Percentiles rank a stretch among this genome's conserved stretches.
These are phyloP conservation scores for Galbula dea DNA, from an alignment of 2,113 vertebrate species.

Conservation along the genomic window DNA sequence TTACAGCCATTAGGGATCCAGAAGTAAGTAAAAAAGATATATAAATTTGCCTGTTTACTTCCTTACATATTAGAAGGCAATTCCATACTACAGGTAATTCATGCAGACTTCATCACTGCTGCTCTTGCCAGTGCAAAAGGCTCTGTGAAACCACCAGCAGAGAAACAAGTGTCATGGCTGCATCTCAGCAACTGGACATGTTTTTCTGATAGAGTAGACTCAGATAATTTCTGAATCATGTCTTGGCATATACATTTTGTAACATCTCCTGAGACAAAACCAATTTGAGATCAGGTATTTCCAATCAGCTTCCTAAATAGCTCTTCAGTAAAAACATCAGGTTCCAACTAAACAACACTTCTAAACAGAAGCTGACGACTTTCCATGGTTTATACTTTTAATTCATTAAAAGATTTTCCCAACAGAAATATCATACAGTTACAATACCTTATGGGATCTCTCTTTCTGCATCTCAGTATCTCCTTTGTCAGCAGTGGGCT, in stretches of 20 bases:
- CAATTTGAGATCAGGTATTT: neutral
- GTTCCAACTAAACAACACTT: neutral
- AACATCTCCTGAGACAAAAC: neutral
- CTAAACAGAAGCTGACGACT: neutral
- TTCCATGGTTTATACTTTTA: neutral
- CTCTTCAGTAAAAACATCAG: neutral
- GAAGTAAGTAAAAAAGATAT: neutral
- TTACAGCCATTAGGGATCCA: neutral
- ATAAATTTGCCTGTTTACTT: neutral
- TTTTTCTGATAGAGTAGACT: neutral
- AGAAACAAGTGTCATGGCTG: neutral
- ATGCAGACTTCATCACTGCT: neutral
- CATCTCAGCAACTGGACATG: neutral
- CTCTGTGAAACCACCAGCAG: neutral
- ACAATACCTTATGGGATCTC: neutral
- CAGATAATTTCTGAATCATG: neutral
- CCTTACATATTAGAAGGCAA: neutral
- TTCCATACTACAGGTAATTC: neutral
- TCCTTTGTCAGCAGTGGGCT: neutral
- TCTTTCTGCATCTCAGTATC: neutral
- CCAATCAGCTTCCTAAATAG: neutral
- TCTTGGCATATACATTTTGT: neutral
- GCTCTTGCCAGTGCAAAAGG: neutral
- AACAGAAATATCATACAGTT: neutral
- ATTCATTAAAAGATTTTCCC: neutral